These are phyloP conservation scores for Synergus umbraculus DNA, from an alignment of 2,888 invertebrate species.

Conservation along the genomic window DNA sequence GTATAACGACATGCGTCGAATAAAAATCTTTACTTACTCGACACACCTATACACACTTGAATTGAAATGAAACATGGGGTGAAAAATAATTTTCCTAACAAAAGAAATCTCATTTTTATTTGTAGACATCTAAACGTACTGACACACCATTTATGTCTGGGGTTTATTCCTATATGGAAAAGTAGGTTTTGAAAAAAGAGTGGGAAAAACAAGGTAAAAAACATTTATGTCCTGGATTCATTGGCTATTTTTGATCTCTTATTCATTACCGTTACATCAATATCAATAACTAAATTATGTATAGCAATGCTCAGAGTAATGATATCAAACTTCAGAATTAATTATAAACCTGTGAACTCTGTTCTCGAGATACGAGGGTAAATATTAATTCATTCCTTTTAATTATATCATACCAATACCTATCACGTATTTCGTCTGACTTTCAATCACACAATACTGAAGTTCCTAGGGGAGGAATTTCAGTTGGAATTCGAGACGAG, in stretches of 20 bases:
- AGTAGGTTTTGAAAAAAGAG: too few relatives aligned
- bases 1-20: slow-evolving; percentile 32
- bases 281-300: background rate
- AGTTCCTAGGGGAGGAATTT: slow-evolving; percentile 38
- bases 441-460: slow-evolving; percentile 40
- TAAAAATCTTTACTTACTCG: slow-evolving; percentile 19
- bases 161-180: too few relatives aligned
- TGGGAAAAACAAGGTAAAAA: background rate
- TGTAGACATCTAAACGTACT: background rate
- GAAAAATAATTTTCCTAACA: slow-evolving; percentile 9
- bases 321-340: background rate
- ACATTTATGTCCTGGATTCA: background rate
- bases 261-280: background rate
- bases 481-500: slow-evolving; percentile 39
- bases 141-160: background rate
- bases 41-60: background rate
- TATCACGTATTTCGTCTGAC: slow-evolving; percentile 39
- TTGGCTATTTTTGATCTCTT: too few relatives aligned
- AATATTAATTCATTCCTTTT: slow-evolving; percentile 34
- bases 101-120: background rate
- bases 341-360: slow-evolving; percentile 17
- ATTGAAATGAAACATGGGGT: background rate
- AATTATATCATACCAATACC: slow-evolving; percentile 39
- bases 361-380: background rate
- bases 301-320: background rate